These are phyloP conservation scores for Dicrurus megarhynchus DNA, from an alignment of 2,113 vertebrate species.

Conservation along the genomic window DNA sequence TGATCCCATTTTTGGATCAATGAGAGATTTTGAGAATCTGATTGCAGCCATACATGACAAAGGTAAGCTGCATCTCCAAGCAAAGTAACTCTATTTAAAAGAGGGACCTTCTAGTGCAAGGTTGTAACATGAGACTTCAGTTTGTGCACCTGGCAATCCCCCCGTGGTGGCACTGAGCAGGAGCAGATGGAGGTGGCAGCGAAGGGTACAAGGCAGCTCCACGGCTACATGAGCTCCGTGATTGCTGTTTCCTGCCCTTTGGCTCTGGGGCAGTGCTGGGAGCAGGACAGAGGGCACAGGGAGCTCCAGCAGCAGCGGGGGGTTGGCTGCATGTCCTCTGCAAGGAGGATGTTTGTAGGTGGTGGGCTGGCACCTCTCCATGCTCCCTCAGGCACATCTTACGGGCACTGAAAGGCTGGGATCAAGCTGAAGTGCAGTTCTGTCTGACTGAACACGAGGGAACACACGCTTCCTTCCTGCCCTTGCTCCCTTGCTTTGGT, in stretches of 20 bases:
- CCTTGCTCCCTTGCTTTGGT: not conserved
- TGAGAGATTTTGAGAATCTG: conserved; percentile 90
- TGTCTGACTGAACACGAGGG: not conserved
- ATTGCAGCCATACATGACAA: conserved; percentile 85
- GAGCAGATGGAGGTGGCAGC: not conserved
- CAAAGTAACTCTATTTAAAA: not conserved
- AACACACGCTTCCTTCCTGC: accelerated
- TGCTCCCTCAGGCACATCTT: not conserved
- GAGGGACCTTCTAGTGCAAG: not conserved
- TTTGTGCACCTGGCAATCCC: not conserved
- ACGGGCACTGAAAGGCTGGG: accelerated
- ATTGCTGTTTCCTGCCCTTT: accelerated
- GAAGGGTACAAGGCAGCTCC: not conserved
- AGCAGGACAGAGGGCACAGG: not conserved
- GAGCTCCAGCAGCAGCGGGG: not conserved
- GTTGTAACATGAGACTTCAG: not conserved
- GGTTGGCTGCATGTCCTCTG: accelerated
- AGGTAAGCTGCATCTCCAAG: conserved; percentile 68
- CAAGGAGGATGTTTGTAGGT: not conserved
- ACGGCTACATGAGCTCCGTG: accelerated
- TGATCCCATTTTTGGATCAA: conserved; percentile 91
- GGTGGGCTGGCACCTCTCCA: not conserved
- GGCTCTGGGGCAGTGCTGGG: not conserved
- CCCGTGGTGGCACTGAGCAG: accelerated
- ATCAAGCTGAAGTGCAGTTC: not conserved